Conservation (phyloP, 2,888 invertebrate genomes). For the Crioceris asparagi region DNA sequence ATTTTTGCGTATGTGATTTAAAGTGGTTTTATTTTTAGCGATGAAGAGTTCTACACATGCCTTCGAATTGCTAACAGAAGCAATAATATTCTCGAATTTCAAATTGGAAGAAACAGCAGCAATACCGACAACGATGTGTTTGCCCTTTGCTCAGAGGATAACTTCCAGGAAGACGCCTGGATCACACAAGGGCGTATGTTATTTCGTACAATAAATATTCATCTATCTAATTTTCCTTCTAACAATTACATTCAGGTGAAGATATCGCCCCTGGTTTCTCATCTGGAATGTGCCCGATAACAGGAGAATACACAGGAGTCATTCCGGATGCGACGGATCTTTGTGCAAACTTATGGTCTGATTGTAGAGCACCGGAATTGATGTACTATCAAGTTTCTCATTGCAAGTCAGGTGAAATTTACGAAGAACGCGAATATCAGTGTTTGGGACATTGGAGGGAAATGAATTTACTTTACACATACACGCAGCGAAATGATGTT, state of each 20-base stretch:
- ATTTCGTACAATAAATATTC: neutral
- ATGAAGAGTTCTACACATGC: slow-evolving; percentile 48
- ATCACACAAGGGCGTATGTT: slow-evolving; percentile 51
- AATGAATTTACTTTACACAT: slow-evolving; percentile 49
- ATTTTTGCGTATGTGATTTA: neutral
- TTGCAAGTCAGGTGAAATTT: slow-evolving; percentile 48
- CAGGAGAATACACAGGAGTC: slow-evolving; percentile 52
- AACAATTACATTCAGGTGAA: slow-evolving; percentile 16
- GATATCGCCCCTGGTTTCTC: slow-evolving; percentile 20
- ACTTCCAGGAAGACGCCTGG: slow-evolving; percentile 46
- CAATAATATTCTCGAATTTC: slow-evolving; percentile 51
- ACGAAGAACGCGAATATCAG: slow-evolving; percentile 54
- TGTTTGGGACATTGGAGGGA: slow-evolving; percentile 59
- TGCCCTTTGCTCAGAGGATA: slow-evolving; percentile 31
- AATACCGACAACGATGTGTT: slow-evolving; percentile 28
- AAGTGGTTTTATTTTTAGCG: slow-evolving; percentile 39
- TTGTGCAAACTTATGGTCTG: slow-evolving; percentile 54
- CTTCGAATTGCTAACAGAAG: slow-evolving; percentile 48
- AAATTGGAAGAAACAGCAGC: slow-evolving; percentile 38
- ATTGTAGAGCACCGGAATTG: slow-evolving; percentile 51
- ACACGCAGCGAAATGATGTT: slow-evolving; percentile 51
- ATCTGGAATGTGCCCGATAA: slow-evolving; percentile 47
- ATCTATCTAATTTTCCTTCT: neutral
- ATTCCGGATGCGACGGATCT: slow-evolving; percentile 49
- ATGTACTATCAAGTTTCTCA: slow-evolving; percentile 57